A percentile compares a stretch with the other conserved stretches of the same genome.
Evolutionary conservation across 2,888 invertebrate species (phyloP).

Genomic region (Eristalis intricaria): DNA sequence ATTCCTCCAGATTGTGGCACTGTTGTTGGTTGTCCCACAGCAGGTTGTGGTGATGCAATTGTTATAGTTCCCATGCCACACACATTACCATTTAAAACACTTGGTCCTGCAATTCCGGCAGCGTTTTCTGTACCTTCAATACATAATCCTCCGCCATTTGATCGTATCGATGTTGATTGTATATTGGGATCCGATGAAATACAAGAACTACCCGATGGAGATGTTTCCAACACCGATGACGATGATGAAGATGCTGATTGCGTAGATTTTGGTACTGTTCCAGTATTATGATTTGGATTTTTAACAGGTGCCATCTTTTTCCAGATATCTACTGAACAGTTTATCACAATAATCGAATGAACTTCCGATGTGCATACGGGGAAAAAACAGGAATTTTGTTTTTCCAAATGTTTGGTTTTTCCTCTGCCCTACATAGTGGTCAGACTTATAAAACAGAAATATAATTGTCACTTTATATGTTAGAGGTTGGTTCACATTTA

Average conservation of each 20-base stretch:
- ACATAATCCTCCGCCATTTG: slow-evolving; percentile 19
- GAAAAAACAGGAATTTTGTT: too few relatives aligned
- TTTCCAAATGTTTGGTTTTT: too few relatives aligned
- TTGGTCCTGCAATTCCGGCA: background rate
- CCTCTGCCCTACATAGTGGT: background rate
- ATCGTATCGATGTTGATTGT: slow-evolving; percentile 36
- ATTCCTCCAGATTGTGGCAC: slow-evolving; percentile 66
- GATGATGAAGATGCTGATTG: slow-evolving; percentile 77
- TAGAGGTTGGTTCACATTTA: background rate
- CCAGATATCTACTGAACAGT: too few relatives aligned
- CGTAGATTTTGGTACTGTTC: slow-evolving; percentile 87
- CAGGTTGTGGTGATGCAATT: slow-evolving; percentile 12
- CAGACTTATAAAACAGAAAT: background rate
- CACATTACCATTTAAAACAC: background rate
- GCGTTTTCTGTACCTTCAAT: background rate
- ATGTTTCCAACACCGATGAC: slow-evolving; percentile 51
- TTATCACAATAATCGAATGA: too few relatives aligned
- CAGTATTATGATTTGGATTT: slow-evolving; percentile 81
- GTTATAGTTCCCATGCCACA: slow-evolving; percentile 32
- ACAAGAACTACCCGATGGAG: slow-evolving; percentile 36
- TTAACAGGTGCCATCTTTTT: slow-evolving; percentile 74
- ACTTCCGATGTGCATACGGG: too few relatives aligned
- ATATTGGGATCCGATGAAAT: slow-evolving; percentile 49
- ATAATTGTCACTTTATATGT: background rate
- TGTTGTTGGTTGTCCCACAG: slow-evolving; percentile 46